phyloP scores from a whole-genome alignment of 2,113 vertebrate genomes.

The Puma concolor region DNA sequence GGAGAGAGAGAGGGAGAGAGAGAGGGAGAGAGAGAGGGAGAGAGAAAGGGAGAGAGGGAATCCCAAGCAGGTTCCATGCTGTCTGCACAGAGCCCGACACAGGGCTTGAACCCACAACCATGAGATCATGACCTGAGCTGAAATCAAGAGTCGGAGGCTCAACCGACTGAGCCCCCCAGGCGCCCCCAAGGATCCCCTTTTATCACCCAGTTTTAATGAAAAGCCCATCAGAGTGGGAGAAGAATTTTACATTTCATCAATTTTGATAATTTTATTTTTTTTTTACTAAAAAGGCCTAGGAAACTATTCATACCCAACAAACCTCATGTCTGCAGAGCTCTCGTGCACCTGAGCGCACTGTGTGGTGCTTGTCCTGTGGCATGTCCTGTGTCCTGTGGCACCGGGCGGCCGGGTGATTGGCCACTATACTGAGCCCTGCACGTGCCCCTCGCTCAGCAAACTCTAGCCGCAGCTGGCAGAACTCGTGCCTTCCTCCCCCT shows the following conservation, averaged over 20 bases:
- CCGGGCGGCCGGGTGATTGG: accelerated
- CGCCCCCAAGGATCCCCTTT: background rate
- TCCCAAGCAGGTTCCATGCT: too few species aligned
- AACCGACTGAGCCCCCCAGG: too few species aligned
- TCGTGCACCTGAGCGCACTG: accelerated
- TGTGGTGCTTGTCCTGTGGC: background rate
- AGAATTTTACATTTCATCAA: background rate
- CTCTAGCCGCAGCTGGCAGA: background rate
- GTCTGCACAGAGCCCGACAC: too few species aligned
- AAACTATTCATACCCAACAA: background rate
- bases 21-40: too few species aligned
- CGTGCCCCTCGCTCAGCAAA: background rate
- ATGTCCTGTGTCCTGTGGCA: background rate
- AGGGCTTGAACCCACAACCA: too few species aligned
- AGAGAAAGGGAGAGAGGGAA: too few species aligned
- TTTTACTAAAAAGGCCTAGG: background rate
- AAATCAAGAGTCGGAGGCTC: too few species aligned
- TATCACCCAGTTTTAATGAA: background rate
- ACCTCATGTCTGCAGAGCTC: background rate
- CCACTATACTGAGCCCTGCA: background rate
- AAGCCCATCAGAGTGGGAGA: background rate
- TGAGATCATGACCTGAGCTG: too few species aligned
- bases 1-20: too few species aligned
- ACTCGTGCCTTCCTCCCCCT: background rate
- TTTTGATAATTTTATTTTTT: background rate